Conservation (phyloP, 2,797 vertebrate genomes). For the Scolopax rusticola region DNA sequence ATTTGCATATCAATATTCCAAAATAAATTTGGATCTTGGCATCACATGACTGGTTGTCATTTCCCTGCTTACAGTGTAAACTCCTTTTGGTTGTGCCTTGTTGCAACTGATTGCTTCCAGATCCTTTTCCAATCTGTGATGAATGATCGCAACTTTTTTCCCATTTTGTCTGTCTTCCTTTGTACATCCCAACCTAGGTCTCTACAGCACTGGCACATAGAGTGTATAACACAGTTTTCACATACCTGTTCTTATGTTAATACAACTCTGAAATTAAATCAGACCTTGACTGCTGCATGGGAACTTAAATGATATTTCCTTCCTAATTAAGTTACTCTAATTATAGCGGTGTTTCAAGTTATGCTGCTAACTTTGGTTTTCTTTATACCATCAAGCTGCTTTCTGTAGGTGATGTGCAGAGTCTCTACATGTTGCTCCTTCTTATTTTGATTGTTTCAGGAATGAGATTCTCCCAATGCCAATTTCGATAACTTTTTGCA, state of each 20-base stretch:
- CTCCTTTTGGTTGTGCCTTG: background rate
- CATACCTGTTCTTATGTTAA: background rate
- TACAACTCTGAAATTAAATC: background rate
- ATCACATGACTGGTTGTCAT: background rate
- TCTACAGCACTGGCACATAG: background rate
- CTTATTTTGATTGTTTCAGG: background rate
- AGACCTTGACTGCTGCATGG: background rate
- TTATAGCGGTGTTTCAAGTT: background rate
- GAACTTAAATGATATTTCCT: background rate
- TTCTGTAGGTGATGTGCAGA: background rate
- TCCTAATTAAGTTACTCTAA: background rate
- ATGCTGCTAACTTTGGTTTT: background rate
- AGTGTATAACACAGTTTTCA: fast-evolving
- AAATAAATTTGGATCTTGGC: background rate
- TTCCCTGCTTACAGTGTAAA: background rate
- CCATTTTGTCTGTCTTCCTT: background rate
- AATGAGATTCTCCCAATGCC: background rate
- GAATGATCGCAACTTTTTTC: background rate
- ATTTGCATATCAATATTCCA: background rate
- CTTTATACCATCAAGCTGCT: background rate
- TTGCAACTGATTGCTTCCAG: background rate
- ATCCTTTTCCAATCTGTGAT: background rate
- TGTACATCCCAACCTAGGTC: fast-evolving
- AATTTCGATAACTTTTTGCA: background rate
- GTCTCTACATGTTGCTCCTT: background rate